Evolutionary conservation across 1,140 invertebrate species (phyloP).

Genomic region (Ceratina japonica): DNA sequence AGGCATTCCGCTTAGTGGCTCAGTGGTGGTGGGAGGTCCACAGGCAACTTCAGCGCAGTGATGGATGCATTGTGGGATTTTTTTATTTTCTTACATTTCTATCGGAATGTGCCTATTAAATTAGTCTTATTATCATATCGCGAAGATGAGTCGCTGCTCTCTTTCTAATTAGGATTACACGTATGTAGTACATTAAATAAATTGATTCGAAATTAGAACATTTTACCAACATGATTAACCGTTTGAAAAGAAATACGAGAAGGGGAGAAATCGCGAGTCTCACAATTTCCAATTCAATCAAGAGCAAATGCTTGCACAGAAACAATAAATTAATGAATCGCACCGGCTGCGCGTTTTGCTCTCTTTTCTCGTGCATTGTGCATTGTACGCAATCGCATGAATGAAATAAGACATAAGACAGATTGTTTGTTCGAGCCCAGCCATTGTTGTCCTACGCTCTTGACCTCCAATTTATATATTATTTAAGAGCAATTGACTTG

Average conservation of each 20-base stretch:
- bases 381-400: slow-evolving; percentile 12
- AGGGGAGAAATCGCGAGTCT: background rate
- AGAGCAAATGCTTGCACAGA: background rate
- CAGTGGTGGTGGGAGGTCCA: no score
- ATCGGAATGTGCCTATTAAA: no score
- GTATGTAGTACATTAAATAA: no score
- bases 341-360: background rate
- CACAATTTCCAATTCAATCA: background rate
- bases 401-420: slow-evolving; percentile 6
- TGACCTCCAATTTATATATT: slow-evolving; percentile 37
- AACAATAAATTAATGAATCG: slow-evolving; percentile 29
- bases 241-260: background rate
- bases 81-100: no score
- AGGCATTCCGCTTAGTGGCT: no score
- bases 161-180: no score
- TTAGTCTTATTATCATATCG: no score
- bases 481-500: slow-evolving; percentile 47
- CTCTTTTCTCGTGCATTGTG: slow-evolving; percentile 16
- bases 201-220: background rate
- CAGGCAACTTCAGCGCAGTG: no score
- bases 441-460: slow-evolving; percentile 1
- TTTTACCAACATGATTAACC: background rate
- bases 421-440: slow-evolving; percentile 22
- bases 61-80: no score
- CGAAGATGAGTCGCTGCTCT: no score